A percentile compares a stretch with the other conserved stretches of the same genome.
These are phyloP conservation scores for Cyprinodon diabolis DNA, from an alignment of 2,797 vertebrate genomes.

Conservation along the genomic window DNA sequence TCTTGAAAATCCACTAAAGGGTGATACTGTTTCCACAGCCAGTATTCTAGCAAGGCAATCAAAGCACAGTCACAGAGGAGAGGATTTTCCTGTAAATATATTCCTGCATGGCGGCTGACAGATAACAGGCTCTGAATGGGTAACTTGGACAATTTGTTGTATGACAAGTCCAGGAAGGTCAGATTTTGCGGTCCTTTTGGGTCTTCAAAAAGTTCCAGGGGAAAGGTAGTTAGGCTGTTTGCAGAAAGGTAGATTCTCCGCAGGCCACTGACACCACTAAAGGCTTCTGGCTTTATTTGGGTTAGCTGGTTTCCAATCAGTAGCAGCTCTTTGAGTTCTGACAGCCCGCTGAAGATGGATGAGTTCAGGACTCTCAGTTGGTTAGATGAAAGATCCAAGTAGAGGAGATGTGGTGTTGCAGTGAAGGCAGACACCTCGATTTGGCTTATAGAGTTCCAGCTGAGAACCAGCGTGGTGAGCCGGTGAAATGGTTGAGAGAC, in stretches of 20 bases:
- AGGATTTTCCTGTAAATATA: constrained; percentile 91
- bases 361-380: constrained; percentile 77
- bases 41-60: constrained; percentile 85
- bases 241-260: constrained; percentile 88
- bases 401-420: constrained; percentile 79
- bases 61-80: constrained; percentile 87
- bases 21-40: constrained; percentile 86
- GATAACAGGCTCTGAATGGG: constrained; percentile 84
- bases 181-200: constrained; percentile 81
- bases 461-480: constrained; percentile 83
- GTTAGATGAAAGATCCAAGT: constrained; percentile 91
- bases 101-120: constrained; percentile 79
- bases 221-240: constrained; percentile 83
- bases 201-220: constrained; percentile 82
- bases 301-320: constrained; percentile 88
- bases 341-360: constrained; percentile 84
- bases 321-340: constrained; percentile 84
- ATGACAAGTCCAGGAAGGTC: constrained; percentile 87
- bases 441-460: constrained; percentile 83
- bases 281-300: constrained; percentile 79
- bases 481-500: constrained; percentile 75
- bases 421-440: constrained; percentile 84
- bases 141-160: constrained; percentile 82
- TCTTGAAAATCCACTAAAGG: constrained; percentile 85
- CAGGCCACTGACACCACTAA: constrained; percentile 80